phyloP scores from a whole-genome alignment of 37 sponge, comb jelly and placozoan species.

The Oopsacas minuta region DNA sequence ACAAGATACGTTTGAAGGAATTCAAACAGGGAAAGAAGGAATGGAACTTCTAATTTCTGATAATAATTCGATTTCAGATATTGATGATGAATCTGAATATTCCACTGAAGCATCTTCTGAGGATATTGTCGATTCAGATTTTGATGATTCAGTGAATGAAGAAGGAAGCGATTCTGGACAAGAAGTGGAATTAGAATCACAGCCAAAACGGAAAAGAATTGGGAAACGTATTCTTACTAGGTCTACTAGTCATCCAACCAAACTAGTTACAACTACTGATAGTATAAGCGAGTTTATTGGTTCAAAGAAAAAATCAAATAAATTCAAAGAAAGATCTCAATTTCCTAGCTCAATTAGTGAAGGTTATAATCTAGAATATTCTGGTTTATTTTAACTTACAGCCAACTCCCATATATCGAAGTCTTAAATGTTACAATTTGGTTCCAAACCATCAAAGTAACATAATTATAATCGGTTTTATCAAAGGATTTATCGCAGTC shows the following conservation, averaged over 20 bases:
- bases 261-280: neutral
- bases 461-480: no score
- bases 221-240: neutral
- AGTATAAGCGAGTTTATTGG: neutral
- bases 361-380: no score
- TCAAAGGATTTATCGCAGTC: neutral
- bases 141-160: neutral
- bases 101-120: constrained; percentile 1
- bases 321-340: neutral
- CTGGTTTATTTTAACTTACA: no score
- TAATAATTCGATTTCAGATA: neutral
- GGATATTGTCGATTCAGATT: constrained; percentile 13
- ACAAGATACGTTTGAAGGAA: neutral
- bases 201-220: neutral
- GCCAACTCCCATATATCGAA: neutral
- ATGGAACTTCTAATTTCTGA: neutral
- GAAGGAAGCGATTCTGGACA: neutral
- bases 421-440: no score
- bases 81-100: neutral
- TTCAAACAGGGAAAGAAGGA: neutral
- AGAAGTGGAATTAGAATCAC: neutral
- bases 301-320: neutral
- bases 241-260: neutral
- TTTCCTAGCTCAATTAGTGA: neutral
- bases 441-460: no score